Evolutionary conservation across 1,140 invertebrate genomes (phyloP), one percentile per base, ranked within the genome.

Genomic region (Euwallacea similis): DNA sequence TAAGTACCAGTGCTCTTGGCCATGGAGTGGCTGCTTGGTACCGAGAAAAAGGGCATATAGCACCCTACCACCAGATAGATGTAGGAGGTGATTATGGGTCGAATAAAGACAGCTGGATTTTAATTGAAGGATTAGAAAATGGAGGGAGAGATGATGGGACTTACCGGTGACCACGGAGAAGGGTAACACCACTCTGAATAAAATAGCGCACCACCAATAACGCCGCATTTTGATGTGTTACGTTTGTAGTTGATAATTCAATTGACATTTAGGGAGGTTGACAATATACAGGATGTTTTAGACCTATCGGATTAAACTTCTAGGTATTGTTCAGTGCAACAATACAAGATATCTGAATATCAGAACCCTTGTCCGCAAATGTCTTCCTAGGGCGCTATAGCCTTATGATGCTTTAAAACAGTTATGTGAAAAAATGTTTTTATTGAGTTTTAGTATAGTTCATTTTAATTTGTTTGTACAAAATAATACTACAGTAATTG

Each of bases 1-100:
- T 53, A 72, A 13, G 11, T 43, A 8, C 69, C 69, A 11, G 69
- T 65, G 16, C 10, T 15, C 3, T n/a, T 9, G 10, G 47, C 56
- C 70, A 66, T 66, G 0, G 61, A 46, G 7, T 46, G 41, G 6
- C 3, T 33, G 16, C 46, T 66, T 1, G 70, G 70, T 15, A 72
- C 59, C 33, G 70, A 67, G 16, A 61, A 66, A 60, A 72, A 72
- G 7, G 70, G 70, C 55, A 66, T 55, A 33, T 72, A 72, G 50
- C 53, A 72, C 16, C 44, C 70, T 11, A 72, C 10, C 42, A 66
- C 2, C 42, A 66, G 11, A 42, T 72, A 72, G 7, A 72, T 16
- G 58, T 61, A 66, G 13, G 63, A 65, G 7, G 64, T 66, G 13
- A 66, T 13, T 0, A 64, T 53, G 7, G 70, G 70, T 8, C 70